These are phyloP conservation scores for Corythoichthys haematopterus DNA, from an alignment of 2,113 vertebrate genomes.

Conservation along the genomic window DNA sequence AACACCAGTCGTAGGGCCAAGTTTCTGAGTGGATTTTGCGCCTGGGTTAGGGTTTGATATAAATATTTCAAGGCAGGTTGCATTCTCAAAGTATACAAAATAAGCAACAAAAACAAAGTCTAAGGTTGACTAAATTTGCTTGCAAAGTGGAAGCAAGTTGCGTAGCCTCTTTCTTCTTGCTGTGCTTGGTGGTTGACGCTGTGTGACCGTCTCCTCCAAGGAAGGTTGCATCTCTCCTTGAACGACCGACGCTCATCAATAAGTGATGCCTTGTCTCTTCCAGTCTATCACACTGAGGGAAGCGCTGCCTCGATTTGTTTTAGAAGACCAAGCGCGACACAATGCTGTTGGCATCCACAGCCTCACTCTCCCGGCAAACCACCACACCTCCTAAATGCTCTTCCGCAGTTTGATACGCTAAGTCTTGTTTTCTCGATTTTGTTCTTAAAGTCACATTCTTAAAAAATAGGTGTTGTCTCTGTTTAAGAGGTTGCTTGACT, in stretches of 20 bases:
- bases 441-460: not conserved
- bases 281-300: conserved; percentile 49
- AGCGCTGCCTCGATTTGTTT: conserved; percentile 48
- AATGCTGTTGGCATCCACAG: conserved; percentile 12
- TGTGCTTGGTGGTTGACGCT: conserved; percentile 27
- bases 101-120: conserved; percentile 17
- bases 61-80: not conserved
- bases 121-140: conserved; percentile 30
- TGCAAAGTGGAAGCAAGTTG: conserved; percentile 41
- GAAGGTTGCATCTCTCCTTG: conserved; percentile 56
- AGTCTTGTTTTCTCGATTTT: conserved; percentile 20
- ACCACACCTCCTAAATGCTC: not conserved
- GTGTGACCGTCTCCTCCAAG: conserved; percentile 45
- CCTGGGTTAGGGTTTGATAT: not conserved
- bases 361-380: not conserved
- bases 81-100: not conserved
- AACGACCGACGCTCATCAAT: conserved; percentile 63
- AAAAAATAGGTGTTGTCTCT: not conserved
- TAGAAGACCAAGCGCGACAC: conserved; percentile 24
- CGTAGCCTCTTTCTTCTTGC: conserved; percentile 31
- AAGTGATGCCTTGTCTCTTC: conserved; percentile 64
- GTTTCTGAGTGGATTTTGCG: not conserved
- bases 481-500: not conserved
- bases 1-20: not conserved
- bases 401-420: not conserved